These are phyloP conservation scores for Andricus grossulariae DNA, from an alignment of 1,140 invertebrate species.

Conservation along the genomic window DNA sequence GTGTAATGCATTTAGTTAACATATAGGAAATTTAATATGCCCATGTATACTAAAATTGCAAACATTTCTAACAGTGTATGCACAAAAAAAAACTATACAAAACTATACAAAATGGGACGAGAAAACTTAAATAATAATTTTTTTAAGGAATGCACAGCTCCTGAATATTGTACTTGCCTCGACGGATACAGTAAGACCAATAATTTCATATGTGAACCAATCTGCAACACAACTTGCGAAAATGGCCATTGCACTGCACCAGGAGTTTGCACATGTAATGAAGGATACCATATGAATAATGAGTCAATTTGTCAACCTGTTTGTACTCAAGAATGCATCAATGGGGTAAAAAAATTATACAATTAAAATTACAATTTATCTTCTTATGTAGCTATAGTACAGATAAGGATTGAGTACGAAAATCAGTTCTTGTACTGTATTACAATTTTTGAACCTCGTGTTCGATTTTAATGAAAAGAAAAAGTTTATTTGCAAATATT, in stretches of 20 bases:
- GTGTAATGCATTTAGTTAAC: too few relatives aligned
- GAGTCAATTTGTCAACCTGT: background rate
- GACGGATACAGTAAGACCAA: constrained; percentile 18
- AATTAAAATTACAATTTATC: background rate
- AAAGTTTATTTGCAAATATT: too few relatives aligned
- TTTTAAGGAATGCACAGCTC: constrained; percentile 39
- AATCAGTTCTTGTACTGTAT: too few relatives aligned
- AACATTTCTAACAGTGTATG: too few relatives aligned
- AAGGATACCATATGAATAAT: constrained; percentile 43
- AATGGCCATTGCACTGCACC: constrained; percentile 56
- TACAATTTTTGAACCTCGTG: too few relatives aligned
- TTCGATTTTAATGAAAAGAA: too few relatives aligned
- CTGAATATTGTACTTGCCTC: constrained; percentile 42
- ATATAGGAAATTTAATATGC: too few relatives aligned
- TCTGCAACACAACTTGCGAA: constrained; percentile 41
- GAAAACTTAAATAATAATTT: background rate
- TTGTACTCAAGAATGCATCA: background rate
- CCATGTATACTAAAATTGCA: too few relatives aligned
- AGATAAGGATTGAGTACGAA: too few relatives aligned
- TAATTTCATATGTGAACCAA: constrained; percentile 43
- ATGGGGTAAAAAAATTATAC: background rate
- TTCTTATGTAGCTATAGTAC: too few relatives aligned
- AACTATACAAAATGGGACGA: too few relatives aligned
- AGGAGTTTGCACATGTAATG: constrained; percentile 47
- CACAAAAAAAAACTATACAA: too few relatives aligned